Conservation (phyloP, 35 echinoderm and acorn worm species). For the Patiria miniata region DNA sequence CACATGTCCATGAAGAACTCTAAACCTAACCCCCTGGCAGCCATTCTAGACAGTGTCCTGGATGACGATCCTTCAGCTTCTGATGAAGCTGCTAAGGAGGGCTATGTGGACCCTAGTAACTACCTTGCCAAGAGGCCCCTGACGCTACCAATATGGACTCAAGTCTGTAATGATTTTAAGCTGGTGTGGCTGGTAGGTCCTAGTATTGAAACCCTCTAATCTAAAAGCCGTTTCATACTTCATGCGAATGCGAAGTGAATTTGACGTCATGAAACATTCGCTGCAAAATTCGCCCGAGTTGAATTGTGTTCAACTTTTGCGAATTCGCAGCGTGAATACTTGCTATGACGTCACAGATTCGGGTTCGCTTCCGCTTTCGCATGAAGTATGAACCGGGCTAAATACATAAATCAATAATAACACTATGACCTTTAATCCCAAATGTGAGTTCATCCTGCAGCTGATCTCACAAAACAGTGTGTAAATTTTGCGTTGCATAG, state of each 20-base stretch:
- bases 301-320: too few relatives aligned
- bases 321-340: too few relatives aligned
- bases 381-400: too few relatives aligned
- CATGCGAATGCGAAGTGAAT: too few relatives aligned
- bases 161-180: slow-evolving; percentile 44
- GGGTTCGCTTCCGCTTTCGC: too few relatives aligned
- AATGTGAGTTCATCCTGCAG: neutral
- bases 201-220: neutral
- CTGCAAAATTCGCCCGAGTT: too few relatives aligned
- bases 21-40: neutral
- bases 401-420: neutral
- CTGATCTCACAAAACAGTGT: too few relatives aligned
- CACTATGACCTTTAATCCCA: neutral
- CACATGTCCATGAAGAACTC: slow-evolving; percentile 33
- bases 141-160: slow-evolving; percentile 5
- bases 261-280: too few relatives aligned
- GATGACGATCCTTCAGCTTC: neutral
- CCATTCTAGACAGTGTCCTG: slow-evolving; percentile 17
- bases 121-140: slow-evolving; percentile 9
- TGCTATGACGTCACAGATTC: too few relatives aligned
- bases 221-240: too few relatives aligned
- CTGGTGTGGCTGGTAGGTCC: slow-evolving; percentile 15
- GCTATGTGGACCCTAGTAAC: slow-evolving; percentile 38
- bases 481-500: too few relatives aligned
- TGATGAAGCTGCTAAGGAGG: slow-evolving; percentile 1